Evolutionary conservation across 2,797 vertebrate genomes (phyloP), one percentile per base, ranked within the genome.

Genomic region (Sphenopsis melanotis): DNA sequence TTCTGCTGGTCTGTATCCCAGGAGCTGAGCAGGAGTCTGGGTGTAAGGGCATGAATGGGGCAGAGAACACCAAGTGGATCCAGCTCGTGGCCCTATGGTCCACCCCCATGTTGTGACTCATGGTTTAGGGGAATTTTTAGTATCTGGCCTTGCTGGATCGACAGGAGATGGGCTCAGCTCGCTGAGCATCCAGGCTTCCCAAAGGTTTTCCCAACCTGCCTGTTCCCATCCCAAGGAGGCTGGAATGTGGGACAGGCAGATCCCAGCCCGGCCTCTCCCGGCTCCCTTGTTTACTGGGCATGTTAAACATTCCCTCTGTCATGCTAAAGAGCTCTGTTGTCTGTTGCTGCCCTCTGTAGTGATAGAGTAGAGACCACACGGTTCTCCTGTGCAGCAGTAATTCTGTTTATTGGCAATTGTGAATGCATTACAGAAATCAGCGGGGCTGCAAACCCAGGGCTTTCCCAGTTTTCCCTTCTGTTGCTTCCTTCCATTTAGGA

Each of bases 331-430:
- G 85, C 97, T 97, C 92, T 94, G 96, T 57, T 98, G 98, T 97
- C 97, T 98, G 97, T 57, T 98, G 98, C 98, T 98, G 98, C 98
- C 98, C 98, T 98, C 98, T 98, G 97, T 98, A 98, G 98, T 97
- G 98, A 96, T 88, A 94, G 96, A 90, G 90, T 30, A 96, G 97
- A 95, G 98, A 97, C 92, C 96, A 98, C 96, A 98, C 57, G 82
- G 93, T n/a, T 93, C 78, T 94, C 71, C 16, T 15, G 83, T 1
- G 49, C 86, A 32, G 80, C 65, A 39, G 44, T 87, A 91, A 87
- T 87, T 70, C 80, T 85, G 44, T 69, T 95, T 78, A 59, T 90
- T 65, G 66, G 42, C 53, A 44, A 12, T 5, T 9, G 57, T 9
- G 79, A 75, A 50, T 2, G 39, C 9, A 0, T 24, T 9, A 7